Evolutionary conservation across 2,113 vertebrate species (phyloP).

Genomic region (Sakesphorus luctuosus): DNA sequence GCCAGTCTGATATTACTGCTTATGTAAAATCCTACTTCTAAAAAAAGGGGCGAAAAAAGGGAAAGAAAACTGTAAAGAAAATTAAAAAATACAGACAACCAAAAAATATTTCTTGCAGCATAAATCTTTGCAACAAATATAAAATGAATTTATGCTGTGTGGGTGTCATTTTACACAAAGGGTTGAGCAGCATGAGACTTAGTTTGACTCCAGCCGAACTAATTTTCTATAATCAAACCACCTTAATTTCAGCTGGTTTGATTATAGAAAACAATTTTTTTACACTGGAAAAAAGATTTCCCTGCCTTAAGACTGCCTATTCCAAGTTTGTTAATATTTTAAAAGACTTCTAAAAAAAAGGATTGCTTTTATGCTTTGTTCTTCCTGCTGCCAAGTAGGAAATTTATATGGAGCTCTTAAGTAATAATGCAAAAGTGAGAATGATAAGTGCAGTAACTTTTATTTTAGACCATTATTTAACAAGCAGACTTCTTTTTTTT

Average conservation of each 20-base stretch:
- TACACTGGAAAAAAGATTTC: too few relatives aligned
- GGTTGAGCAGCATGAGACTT: neutral
- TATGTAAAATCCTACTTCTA: neutral
- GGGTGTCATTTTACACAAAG: neutral
- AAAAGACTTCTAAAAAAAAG: neutral
- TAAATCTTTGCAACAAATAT: neutral
- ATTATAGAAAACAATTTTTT: neutral
- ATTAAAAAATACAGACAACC: neutral
- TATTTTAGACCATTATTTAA: neutral
- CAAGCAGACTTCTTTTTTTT: neutral
- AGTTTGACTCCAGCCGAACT: neutral
- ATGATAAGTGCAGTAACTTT: neutral
- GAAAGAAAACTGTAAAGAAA: neutral
- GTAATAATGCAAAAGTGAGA: neutral
- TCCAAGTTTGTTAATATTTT: neutral
- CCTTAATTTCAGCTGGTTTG: neutral
- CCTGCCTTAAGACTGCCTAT: neutral
- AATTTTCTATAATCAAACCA: too few relatives aligned
- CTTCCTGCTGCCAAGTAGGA: neutral
- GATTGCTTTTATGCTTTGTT: neutral
- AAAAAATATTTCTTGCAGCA: neutral
- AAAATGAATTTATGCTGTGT: accelerated
- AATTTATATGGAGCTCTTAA: neutral
- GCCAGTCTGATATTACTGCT: neutral
- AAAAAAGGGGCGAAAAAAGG: neutral